These are phyloP conservation scores for Microctonus brassicae DNA, from an alignment of 2,888 invertebrate species.

Conservation along the genomic window DNA sequence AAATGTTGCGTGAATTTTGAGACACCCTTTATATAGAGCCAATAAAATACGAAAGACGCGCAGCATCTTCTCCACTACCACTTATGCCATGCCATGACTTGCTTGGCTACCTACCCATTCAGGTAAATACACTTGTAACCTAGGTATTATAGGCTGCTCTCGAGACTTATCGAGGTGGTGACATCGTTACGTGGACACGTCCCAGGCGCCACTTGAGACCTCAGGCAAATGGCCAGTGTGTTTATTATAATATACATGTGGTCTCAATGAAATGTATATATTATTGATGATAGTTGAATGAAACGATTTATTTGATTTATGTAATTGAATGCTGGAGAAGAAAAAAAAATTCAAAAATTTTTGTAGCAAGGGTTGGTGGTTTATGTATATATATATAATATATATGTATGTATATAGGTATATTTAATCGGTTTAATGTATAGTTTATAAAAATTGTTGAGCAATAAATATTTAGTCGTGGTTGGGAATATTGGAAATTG, in stretches of 20 bases:
- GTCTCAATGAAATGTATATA: neutral
- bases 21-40: too few relatives aligned
- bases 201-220: constrained; percentile 20
- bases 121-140: constrained; percentile 33
- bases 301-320: neutral
- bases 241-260: neutral
- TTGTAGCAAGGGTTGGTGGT: neutral
- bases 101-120: constrained; percentile 30
- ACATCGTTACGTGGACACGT: constrained; percentile 27
- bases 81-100: neutral
- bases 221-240: neutral
- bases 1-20: too few relatives aligned
- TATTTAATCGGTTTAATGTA: too few relatives aligned
- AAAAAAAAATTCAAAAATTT: too few relatives aligned
- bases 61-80: too few relatives aligned
- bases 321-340: neutral
- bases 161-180: constrained; percentile 31
- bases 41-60: too few relatives aligned
- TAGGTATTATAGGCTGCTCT: constrained; percentile 17
- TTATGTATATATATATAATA: neutral
- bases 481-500: too few relatives aligned
- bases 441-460: too few relatives aligned
- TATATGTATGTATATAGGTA: too few relatives aligned
- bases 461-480: too few relatives aligned
- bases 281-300: neutral